Evolutionary conservation across 2,888 invertebrate species (phyloP).

Genomic region (Drosophila paucipuncta): DNA sequence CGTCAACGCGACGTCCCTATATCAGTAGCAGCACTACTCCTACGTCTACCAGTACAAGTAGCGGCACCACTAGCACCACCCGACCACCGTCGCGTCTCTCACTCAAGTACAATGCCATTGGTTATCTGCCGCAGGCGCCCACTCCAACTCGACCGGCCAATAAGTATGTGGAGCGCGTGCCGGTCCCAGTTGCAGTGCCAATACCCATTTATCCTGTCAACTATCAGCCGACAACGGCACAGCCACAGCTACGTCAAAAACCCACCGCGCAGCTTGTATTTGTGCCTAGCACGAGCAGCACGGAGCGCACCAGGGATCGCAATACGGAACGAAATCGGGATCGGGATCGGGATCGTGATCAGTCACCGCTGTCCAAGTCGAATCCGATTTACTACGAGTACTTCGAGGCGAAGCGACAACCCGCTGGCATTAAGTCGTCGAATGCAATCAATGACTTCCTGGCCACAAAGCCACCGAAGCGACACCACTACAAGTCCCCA

Average conservation of each 20-base stretch:
- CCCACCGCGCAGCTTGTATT: constrained; percentile 62
- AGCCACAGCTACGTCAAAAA: constrained; percentile 46
- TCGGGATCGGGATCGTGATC: constrained; percentile 27
- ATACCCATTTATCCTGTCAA: constrained; percentile 79
- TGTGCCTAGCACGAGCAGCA: constrained; percentile 75
- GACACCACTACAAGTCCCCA: constrained; percentile 74
- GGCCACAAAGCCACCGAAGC: constrained; percentile 68
- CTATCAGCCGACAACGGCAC: constrained; percentile 68
- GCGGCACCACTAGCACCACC: constrained; percentile 34
- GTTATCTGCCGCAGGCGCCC: constrained; percentile 86
- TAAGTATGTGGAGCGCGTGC: constrained; percentile 70
- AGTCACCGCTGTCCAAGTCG: constrained; percentile 78
- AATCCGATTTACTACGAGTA: constrained; percentile 85
- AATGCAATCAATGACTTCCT: constrained; percentile 77
- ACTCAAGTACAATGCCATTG: constrained; percentile 68
- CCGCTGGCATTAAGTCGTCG: constrained; percentile 58
- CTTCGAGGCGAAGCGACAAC: constrained; percentile 84
- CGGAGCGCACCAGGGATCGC: constrained; percentile 44
- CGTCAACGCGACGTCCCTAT: constrained; percentile 69
- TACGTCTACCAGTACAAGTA: constrained; percentile 46
- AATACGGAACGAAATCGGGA: constrained; percentile 19
- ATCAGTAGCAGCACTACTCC: constrained; percentile 82
- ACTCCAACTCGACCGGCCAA: constrained; percentile 29
- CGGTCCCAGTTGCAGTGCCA: constrained; percentile 82
- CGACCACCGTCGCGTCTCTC: constrained; percentile 70